Percentiles rank a stretch among this genome's conserved stretches.
These are phyloP conservation scores for Tyto alba DNA, from an alignment of 2,113 vertebrate species.

Conservation along the genomic window DNA sequence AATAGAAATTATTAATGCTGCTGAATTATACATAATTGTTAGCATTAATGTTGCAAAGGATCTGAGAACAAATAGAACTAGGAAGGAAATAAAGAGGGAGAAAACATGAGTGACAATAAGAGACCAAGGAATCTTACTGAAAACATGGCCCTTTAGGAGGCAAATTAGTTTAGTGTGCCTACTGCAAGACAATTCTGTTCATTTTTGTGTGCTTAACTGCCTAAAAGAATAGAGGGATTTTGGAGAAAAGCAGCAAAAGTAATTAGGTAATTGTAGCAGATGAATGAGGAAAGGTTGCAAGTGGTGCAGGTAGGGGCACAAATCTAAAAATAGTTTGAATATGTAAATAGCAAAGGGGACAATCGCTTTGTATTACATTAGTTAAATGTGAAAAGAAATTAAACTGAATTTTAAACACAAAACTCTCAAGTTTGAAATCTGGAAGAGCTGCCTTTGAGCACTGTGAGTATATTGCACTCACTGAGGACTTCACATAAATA, in stretches of 20 bases:
- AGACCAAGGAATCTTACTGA: neutral
- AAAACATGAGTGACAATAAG: neutral
- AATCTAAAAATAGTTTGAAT: neutral
- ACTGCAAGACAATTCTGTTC: neutral
- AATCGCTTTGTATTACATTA: neutral
- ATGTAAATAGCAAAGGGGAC: neutral
- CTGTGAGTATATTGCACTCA: neutral
- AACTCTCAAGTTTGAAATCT: neutral
- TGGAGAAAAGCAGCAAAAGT: neutral
- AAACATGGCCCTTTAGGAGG: neutral
- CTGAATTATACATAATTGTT: constrained; percentile 53
- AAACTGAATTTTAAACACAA: neutral
- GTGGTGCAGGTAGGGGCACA: neutral
- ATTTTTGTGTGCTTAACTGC: neutral
- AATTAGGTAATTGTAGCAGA: neutral
- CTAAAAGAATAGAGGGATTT: neutral
- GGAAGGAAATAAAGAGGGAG: neutral
- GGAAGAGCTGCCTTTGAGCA: neutral
- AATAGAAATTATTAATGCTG: constrained; percentile 55
- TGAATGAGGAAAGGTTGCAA: neutral
- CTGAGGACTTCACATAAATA: neutral
- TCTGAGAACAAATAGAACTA: neutral
- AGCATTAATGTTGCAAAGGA: constrained; percentile 45
- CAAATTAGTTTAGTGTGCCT: neutral
- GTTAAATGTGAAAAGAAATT: neutral